Conservation (phyloP, 2,797 vertebrate genomes). For the Chelon labrosus region DNA sequence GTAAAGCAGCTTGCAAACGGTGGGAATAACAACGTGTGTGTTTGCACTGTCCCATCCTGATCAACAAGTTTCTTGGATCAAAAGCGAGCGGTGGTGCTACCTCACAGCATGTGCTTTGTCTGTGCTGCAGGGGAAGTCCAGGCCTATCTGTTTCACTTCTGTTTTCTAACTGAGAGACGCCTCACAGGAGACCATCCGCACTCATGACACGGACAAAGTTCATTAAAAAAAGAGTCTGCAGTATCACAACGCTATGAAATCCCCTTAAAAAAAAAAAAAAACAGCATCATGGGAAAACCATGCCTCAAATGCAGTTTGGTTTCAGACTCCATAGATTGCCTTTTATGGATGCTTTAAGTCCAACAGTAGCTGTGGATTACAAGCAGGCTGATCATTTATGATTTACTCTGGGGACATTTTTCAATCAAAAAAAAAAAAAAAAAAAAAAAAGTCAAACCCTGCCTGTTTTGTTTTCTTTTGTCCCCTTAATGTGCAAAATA, state of each 20-base stretch:
- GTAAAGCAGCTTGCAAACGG: not conserved
- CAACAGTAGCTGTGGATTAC: too few species aligned
- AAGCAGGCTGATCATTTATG: too few species aligned
- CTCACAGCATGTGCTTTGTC: slow-evolving; percentile 80
- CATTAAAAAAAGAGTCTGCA: slow-evolving; percentile 52
- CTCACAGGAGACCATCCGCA: slow-evolving; percentile 58
- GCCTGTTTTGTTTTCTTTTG: not conserved
- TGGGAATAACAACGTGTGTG: slow-evolving; percentile 8
- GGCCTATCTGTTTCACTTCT: slow-evolving; percentile 85
- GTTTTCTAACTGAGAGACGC: slow-evolving; percentile 78
- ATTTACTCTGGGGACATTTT: too few species aligned
- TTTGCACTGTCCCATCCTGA: slow-evolving; percentile 59
- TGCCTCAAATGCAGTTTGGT: slow-evolving; percentile 1
- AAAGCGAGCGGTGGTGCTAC: slow-evolving; percentile 49
- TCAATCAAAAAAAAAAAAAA: too few species aligned
- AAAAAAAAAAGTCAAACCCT: not conserved
- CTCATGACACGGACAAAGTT: slow-evolving; percentile 69
- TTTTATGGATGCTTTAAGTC: slow-evolving; percentile 1
- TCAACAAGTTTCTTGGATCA: slow-evolving; percentile 73
- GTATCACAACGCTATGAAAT: slow-evolving; percentile 60
- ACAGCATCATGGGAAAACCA: slow-evolving; percentile 16
- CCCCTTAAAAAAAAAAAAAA: slow-evolving; percentile 63
- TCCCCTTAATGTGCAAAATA: too few species aligned
- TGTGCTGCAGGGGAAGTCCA: slow-evolving; percentile 84
- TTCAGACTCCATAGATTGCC: slow-evolving; percentile 5